phyloP scores from a whole-genome alignment of 2,113 vertebrate genomes.

The Cebus imitator region DNA sequence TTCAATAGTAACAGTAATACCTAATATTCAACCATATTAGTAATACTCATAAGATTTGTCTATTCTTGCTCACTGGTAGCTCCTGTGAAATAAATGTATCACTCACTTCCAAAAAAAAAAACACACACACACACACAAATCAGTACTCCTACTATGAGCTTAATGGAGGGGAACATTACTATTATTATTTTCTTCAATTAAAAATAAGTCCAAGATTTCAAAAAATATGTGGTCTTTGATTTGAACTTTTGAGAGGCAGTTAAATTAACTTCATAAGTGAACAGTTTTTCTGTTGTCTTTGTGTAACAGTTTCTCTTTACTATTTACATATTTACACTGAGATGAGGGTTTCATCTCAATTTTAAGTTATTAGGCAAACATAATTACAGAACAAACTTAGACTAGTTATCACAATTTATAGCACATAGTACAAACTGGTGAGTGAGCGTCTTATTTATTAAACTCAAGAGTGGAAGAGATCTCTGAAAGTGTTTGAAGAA shows the following conservation, averaged over 20 bases:
- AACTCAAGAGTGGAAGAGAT: slow-evolving; percentile 41
- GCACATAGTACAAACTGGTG: background rate
- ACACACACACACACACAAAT: background rate
- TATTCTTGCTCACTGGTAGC: slow-evolving; percentile 4
- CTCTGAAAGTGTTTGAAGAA: slow-evolving; percentile 55
- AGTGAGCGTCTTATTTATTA: slow-evolving; percentile 34
- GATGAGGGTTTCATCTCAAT: slow-evolving; percentile 32
- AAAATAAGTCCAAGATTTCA: slow-evolving; percentile 49
- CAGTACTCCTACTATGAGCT: background rate
- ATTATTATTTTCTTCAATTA: slow-evolving; percentile 24
- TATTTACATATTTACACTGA: background rate
- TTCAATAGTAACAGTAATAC: background rate
- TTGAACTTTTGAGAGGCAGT: slow-evolving; percentile 5
- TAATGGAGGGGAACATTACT: background rate
- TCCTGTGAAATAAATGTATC: slow-evolving; percentile 44
- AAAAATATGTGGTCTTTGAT: slow-evolving; percentile 34
- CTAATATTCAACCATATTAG: background rate
- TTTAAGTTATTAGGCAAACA: slow-evolving; percentile 41
- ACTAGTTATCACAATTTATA: slow-evolving; percentile 15
- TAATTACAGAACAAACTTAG: background rate
- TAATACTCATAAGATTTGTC: slow-evolving; percentile 42
- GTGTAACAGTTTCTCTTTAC: no score
- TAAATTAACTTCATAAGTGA: slow-evolving; percentile 24
- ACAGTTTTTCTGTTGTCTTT: background rate
- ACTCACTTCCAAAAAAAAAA: background rate